Evolutionary conservation across 2,113 vertebrate species (phyloP).

Genomic region (Phyllostomus discolor): DNA sequence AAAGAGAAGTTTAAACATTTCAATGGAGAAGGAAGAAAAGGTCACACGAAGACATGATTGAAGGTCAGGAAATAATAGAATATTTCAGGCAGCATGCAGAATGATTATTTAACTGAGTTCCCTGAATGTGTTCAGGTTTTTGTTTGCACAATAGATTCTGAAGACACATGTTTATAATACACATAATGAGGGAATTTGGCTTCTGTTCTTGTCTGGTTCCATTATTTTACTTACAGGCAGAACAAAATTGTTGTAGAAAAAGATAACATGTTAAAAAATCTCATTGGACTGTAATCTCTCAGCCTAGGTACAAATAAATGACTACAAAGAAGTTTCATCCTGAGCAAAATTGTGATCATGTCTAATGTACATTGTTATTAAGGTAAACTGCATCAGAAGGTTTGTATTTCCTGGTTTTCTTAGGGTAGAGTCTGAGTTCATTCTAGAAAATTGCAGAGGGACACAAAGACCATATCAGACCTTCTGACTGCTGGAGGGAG

Average conservation of each 20-base stretch:
- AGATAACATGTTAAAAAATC: slow-evolving; percentile 2
- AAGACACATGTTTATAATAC: slow-evolving; percentile 53
- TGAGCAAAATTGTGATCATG: slow-evolving; percentile 52
- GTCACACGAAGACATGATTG: slow-evolving; percentile 38
- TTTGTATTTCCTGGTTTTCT: slow-evolving; percentile 23
- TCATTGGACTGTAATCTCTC: neutral
- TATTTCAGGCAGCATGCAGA: neutral
- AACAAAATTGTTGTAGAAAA: slow-evolving; percentile 66
- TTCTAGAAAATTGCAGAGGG: slow-evolving; percentile 51
- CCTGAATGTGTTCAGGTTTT: slow-evolving; percentile 25
- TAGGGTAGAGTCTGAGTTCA: slow-evolving; percentile 47
- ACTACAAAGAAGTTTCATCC: slow-evolving; percentile 46
- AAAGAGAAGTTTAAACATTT: slow-evolving; percentile 53
- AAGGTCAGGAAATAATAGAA: slow-evolving; percentile 50
- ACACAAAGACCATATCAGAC: slow-evolving; percentile 36
- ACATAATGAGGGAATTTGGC: slow-evolving; percentile 73
- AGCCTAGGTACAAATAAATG: neutral
- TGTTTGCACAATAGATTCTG: slow-evolving; percentile 31
- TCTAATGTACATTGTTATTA: slow-evolving; percentile 65
- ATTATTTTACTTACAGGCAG: slow-evolving; percentile 53
- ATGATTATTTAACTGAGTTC: slow-evolving; percentile 59
- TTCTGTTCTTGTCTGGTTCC: slow-evolving; percentile 73
- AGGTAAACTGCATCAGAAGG: slow-evolving; percentile 39
- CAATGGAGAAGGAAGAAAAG: slow-evolving; percentile 62
- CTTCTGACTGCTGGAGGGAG: neutral